Conservation (phyloP, 2,113 vertebrate species). For the Tupaia chinensis region DNA sequence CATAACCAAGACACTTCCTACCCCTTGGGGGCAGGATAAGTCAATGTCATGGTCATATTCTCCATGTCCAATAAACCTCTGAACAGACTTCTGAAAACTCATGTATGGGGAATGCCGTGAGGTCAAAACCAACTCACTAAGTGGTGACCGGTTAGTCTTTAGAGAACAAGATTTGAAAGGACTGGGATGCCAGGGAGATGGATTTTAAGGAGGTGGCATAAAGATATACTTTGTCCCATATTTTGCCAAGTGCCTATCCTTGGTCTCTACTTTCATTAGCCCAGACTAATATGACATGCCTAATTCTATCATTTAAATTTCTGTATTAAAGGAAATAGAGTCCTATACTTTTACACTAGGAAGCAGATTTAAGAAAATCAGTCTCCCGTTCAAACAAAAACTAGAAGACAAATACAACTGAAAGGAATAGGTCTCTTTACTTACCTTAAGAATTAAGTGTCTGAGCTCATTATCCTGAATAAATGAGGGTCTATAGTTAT, state of each 20-base stretch:
- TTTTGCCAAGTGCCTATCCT: background rate
- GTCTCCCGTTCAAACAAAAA: background rate
- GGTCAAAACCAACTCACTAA: background rate
- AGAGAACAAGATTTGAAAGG: background rate
- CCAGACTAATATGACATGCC: background rate
- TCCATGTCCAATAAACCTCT: background rate
- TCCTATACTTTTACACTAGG: background rate
- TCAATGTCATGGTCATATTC: background rate
- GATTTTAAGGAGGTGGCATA: background rate
- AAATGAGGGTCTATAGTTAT: constrained; percentile 96
- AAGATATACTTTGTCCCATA: background rate
- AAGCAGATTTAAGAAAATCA: background rate
- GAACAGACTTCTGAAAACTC: background rate
- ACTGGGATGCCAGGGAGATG: background rate
- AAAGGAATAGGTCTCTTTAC: constrained; percentile 66
- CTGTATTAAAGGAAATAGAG: background rate
- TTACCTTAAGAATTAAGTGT: constrained; percentile 96
- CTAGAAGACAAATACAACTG: background rate
- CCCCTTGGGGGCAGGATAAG: background rate
- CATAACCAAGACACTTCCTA: background rate
- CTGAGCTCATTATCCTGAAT: constrained; percentile 97
- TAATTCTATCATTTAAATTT: background rate
- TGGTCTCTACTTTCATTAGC: background rate
- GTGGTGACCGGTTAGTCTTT: background rate
- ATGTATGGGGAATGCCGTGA: background rate